phyloP scores from a whole-genome alignment of 2,797 vertebrate genomes.

The Coranthus polyacanthus region DNA sequence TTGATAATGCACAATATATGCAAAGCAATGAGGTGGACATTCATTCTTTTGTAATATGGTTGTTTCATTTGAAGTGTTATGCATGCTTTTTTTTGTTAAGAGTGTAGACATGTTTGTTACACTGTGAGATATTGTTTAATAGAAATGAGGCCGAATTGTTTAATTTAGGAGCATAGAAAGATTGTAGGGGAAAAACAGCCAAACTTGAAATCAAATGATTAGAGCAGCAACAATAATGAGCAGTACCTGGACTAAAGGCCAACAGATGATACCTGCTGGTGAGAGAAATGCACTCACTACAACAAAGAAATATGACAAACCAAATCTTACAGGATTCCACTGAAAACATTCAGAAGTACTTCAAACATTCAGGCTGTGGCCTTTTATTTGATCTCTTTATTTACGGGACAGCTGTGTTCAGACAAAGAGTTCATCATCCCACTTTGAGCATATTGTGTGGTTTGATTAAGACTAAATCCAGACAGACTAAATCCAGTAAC shows the following conservation, averaged over 20 bases:
- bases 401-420: too few relatives aligned
- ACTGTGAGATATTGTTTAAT: slow-evolving; percentile 19
- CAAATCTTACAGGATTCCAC: slow-evolving; percentile 27
- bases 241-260: slow-evolving; percentile 6
- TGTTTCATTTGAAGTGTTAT: slow-evolving; percentile 60
- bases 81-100: slow-evolving; percentile 62
- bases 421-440: too few relatives aligned
- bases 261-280: not conserved
- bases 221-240: slow-evolving; percentile 2
- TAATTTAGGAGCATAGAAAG: slow-evolving; percentile 11
- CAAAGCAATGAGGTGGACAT: slow-evolving; percentile 57
- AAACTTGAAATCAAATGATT: slow-evolving; percentile 16
- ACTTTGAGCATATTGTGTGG: too few relatives aligned
- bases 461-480: too few relatives aligned
- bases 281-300: slow-evolving; percentile 1
- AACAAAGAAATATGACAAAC: slow-evolving; percentile 8
- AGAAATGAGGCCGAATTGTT: slow-evolving; percentile 31
- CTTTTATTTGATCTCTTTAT: slow-evolving; percentile 10
- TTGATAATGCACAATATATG: slow-evolving; percentile 63
- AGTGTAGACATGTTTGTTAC: slow-evolving; percentile 49
- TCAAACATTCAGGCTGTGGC: slow-evolving; percentile 6
- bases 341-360: slow-evolving; percentile 15
- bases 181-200: not conserved
- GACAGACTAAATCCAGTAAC: too few relatives aligned
- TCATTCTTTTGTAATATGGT: slow-evolving; percentile 36